phyloP scores from a whole-genome alignment of 30 jellyfish, hydroid and myxozoan species.

The Aurelia sp. region DNA sequence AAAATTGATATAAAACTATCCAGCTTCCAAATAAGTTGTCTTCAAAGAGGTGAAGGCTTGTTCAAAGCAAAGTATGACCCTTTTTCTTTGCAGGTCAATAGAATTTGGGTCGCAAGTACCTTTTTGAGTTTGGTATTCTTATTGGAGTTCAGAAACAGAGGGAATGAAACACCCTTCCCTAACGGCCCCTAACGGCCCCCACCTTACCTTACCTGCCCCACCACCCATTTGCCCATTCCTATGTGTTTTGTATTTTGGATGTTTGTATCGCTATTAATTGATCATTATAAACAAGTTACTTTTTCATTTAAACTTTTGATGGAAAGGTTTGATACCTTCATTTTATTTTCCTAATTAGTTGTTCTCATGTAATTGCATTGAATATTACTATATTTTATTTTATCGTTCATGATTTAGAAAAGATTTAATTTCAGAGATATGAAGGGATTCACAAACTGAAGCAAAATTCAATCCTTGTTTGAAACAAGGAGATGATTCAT shows the following conservation, averaged over 20 bases:
- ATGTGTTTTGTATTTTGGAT: conserved; percentile 3
- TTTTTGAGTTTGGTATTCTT: background rate
- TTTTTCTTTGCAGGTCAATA: conserved; percentile 37
- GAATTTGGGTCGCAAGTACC: background rate
- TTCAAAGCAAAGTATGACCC: background rate
- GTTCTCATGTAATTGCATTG: background rate
- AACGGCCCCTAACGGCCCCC: too few species aligned
- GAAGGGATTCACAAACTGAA: too few species aligned
- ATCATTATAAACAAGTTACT: background rate
- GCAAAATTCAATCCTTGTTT: too few species aligned
- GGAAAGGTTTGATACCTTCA: conserved; percentile 37
- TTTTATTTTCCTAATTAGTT: conserved; percentile 17
- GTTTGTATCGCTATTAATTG: background rate
- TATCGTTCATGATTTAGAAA: too few species aligned
- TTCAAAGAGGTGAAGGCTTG: too few species aligned
- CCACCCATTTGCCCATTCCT: conserved; percentile 2
- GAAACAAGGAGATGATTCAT: too few species aligned
- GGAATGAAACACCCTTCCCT: too few species aligned
- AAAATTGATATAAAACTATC: too few species aligned
- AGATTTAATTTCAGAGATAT: too few species aligned
- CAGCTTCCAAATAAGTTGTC: too few species aligned
- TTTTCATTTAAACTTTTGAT: background rate
- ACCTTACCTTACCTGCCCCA: too few species aligned
- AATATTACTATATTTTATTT: background rate
- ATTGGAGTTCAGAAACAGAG: background rate